These are phyloP conservation scores for Echinometra lucunter DNA, from an alignment of 53 echinoderm and acorn worm genomes.

Conservation along the genomic window DNA sequence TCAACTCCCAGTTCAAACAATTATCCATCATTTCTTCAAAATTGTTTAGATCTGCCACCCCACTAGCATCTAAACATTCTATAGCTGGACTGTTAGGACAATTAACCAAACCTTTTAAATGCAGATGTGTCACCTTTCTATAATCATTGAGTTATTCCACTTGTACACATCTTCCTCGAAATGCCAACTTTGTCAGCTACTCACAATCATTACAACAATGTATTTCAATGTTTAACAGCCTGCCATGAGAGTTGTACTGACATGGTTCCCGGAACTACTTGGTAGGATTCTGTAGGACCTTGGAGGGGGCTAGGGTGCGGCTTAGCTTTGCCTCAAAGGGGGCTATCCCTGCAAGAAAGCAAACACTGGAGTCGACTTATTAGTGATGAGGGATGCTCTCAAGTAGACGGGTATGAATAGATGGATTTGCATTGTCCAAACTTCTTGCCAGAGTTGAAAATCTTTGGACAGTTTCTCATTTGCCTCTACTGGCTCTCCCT, in stretches of 20 bases:
- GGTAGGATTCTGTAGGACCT: background rate
- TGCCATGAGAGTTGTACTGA: background rate
- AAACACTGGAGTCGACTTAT: slow-evolving; percentile 20
- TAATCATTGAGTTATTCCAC: background rate
- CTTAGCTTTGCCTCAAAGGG: slow-evolving; percentile 18
- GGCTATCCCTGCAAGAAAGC: slow-evolving; percentile 34
- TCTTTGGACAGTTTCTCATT: background rate
- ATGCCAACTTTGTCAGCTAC: background rate
- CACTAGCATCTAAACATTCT: background rate
- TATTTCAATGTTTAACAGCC: background rate
- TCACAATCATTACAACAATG: background rate
- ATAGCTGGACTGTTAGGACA: too few species aligned
- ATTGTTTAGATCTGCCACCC: background rate
- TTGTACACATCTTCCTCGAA: background rate
- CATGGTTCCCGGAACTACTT: slow-evolving; percentile 5
- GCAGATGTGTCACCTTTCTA: background rate
- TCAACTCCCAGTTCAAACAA: background rate
- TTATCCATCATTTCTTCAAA: background rate
- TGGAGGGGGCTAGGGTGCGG: slow-evolving; percentile 4
- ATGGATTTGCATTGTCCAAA: slow-evolving; percentile 24
- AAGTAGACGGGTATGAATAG: slow-evolving; percentile 6
- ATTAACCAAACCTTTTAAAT: too few species aligned
- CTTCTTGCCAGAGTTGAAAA: background rate
- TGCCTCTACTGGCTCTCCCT: background rate
- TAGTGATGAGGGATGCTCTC: background rate